Evolutionary conservation across 2,888 invertebrate genomes (phyloP), one percentile per base, ranked within the genome.

Genomic region (Chouioia cunea): DNA sequence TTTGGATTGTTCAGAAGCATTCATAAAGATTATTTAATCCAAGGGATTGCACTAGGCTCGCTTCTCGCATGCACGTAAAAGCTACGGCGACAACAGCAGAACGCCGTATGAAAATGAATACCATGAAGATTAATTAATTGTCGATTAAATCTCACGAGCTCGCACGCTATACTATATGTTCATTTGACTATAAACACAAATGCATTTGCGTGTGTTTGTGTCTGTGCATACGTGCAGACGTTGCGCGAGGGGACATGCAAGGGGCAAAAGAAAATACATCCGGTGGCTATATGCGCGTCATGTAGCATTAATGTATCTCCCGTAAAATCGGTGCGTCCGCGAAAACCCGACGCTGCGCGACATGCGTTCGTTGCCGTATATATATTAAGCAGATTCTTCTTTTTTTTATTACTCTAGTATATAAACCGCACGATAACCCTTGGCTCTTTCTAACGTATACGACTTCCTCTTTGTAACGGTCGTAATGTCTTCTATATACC

Each of bases 241-340:
- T 18, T 12, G 8, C 18, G 54, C 16, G 46, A 54, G 58, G 47
- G 43, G 57, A 47, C 36, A 59, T 23, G 46, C 43, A 57, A 15
- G 53, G 68, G 54, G 63, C 53, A 68, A 65, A 71, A 71, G 70
- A 73, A 71, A 73, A 73, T 67, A 62, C 73, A 71, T 73, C 73
- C 73, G 71, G 73, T 71, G 71, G 65, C 67, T 47, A 27, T 60
- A 60, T 15, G 68, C 73, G 77, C 75, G 76, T 76, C 78, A 77
- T 78, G 78, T 78, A 74, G 81, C 82, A 82, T 83, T 82, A 82
- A 82, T 82, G 82, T 82, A 83, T 83, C 82, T 80, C 77, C 72
- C 73, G 77, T 79, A 76, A 81, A 82, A 83, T 83, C 83, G 79
- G 77, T 79, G 79, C 81, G 78, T 71, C 73, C 79, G 76, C 78